These are phyloP conservation scores for Cherax destructor DNA, from an alignment of 1,140 invertebrate genomes.

Conservation along the genomic window DNA sequence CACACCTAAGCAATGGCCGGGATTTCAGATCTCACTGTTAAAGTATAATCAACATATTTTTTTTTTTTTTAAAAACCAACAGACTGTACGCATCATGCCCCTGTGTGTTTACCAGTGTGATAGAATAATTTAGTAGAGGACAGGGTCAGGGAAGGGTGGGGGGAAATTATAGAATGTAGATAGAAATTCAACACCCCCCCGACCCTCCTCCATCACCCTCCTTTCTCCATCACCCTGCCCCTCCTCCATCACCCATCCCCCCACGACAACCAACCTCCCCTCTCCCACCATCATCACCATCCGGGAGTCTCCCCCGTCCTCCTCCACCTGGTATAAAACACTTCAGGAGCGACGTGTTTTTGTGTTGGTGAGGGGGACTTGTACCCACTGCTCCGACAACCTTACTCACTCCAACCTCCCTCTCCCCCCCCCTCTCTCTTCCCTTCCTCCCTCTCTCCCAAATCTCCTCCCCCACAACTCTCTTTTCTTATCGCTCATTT, in stretches of 20 bases:
- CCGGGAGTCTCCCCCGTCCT: background rate
- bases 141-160: too few species aligned
- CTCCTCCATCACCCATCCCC: too few species aligned
- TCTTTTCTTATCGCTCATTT: background rate
- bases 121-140: too few species aligned
- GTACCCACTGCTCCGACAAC: background rate
- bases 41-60: too few species aligned
- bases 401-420: background rate
- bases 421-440: background rate
- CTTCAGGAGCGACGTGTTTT: slow-evolving; percentile 12
- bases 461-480: background rate
- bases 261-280: too few species aligned
- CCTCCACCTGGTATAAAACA: slow-evolving; percentile 24
- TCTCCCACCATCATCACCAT: background rate
- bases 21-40: too few species aligned
- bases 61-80: too few species aligned
- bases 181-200: too few species aligned
- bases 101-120: too few species aligned
- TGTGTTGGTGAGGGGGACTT: slow-evolving; percentile 37
- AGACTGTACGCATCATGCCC: too few species aligned
- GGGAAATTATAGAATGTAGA: too few species aligned
- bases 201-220: background rate
- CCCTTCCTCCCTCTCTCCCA: background rate
- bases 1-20: too few species aligned
- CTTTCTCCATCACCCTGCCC: background rate